phyloP scores from a whole-genome alignment of 2,113 vertebrate genomes.

The Trogon melanurus region DNA sequence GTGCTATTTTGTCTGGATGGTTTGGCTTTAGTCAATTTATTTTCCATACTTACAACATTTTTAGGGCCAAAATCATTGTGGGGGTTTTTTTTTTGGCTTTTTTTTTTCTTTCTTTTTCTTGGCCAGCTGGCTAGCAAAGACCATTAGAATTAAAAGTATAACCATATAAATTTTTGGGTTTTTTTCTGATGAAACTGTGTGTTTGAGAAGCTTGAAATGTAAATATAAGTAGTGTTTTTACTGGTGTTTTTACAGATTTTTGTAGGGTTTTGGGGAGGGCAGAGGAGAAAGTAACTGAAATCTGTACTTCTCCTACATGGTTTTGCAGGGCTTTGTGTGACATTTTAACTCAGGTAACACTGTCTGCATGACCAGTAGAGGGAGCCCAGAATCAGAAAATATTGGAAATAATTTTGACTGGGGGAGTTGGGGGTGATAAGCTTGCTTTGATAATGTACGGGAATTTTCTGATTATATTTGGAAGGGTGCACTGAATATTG shows the following conservation, averaged over 20 bases:
- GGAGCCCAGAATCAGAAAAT: slow-evolving; percentile 59
- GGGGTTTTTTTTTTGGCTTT: neutral
- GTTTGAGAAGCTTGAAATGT: neutral
- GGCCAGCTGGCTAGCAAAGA: neutral
- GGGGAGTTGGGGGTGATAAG: neutral
- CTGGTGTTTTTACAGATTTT: neutral
- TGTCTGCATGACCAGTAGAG: slow-evolving; percentile 43
- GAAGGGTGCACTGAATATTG: neutral
- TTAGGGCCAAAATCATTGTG: neutral
- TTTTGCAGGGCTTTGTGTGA: neutral
- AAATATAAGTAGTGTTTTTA: neutral
- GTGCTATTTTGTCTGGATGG: neutral
- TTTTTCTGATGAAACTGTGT: neutral
- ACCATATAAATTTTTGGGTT: neutral
- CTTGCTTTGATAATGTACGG: neutral
- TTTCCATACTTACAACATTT: neutral
- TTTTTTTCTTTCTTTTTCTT: neutral
- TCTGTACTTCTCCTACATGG: neutral
- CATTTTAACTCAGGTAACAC: neutral
- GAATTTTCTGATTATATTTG: neutral
- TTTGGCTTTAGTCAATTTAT: neutral
- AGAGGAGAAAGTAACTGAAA: neutral
- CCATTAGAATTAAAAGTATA: neutral
- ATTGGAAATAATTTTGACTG: neutral
- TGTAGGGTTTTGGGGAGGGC: neutral